phyloP scores from a whole-genome alignment of 1,140 invertebrate species.

The Drosophila simulans region DNA sequence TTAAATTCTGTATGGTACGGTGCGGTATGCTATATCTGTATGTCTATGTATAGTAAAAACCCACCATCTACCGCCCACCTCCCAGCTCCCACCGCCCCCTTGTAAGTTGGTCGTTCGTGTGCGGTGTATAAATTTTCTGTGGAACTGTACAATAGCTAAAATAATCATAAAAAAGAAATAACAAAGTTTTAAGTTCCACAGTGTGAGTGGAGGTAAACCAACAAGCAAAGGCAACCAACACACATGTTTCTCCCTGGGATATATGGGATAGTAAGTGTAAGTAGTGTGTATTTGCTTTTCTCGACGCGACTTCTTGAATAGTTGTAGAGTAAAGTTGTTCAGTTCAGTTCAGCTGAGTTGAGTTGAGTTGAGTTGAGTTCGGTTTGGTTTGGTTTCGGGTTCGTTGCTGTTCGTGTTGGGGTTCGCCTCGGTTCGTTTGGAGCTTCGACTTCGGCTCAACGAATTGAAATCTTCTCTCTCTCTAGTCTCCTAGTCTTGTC shows the following conservation, averaged over 20 bases:
- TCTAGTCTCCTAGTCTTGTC: constrained; percentile 15
- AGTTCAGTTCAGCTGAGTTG: constrained; percentile 29
- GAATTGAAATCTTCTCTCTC: constrained; percentile 13
- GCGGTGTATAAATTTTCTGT: constrained; percentile 80
- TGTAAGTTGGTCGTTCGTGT: constrained; percentile 49
- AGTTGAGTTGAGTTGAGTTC: constrained; percentile 23
- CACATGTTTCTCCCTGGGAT: constrained; percentile 52
- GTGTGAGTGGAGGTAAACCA: constrained; percentile 46
- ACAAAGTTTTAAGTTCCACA: constrained; percentile 45
- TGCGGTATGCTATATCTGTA: neutral
- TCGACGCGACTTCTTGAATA: constrained; percentile 69
- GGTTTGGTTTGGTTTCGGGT: neutral
- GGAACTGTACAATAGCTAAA: constrained; percentile 81
- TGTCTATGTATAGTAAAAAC: constrained; percentile 13
- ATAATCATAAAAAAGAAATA: constrained; percentile 63
- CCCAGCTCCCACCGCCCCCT: constrained; percentile 10
- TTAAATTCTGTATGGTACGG: constrained; percentile 60
- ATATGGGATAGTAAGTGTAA: constrained; percentile 78
- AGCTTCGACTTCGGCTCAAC: constrained; percentile 18
- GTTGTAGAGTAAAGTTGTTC: constrained; percentile 58
- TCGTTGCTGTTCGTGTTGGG: constrained; percentile 7
- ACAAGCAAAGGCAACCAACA: constrained; percentile 24
- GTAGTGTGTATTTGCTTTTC: constrained; percentile 80
- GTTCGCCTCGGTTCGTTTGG: constrained; percentile 14
- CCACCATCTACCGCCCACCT: constrained; percentile 11